phyloP scores from a whole-genome alignment of 2,888 invertebrate genomes.

The Onchidella celtica region DNA sequence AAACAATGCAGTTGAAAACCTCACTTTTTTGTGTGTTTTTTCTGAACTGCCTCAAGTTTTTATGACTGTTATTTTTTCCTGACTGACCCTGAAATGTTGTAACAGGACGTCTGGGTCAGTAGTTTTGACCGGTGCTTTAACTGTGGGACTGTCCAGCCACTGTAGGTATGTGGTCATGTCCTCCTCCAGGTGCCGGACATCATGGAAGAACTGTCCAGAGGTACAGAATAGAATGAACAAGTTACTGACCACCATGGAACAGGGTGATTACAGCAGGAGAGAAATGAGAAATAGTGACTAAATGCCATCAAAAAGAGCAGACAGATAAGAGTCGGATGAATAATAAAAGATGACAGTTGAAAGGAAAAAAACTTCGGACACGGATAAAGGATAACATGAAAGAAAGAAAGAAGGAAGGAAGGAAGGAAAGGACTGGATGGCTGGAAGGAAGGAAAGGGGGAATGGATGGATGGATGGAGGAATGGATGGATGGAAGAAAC shows the following conservation, averaged over 20 bases:
- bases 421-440: not conserved
- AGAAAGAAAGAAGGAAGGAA: not conserved
- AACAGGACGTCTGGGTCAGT: conserved; percentile 66
- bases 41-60: not conserved
- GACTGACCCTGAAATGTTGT: conserved; percentile 65
- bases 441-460: not conserved
- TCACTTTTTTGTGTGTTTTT: no score
- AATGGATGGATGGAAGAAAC: not conserved
- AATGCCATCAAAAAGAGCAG: no score
- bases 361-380: no score
- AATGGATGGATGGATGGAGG: not conserved
- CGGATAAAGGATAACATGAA: no score
- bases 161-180: conserved; percentile 68
- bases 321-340: no score
- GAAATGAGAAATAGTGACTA: no score
- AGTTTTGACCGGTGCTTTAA: conserved; percentile 64
- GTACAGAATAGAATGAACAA: not conserved
- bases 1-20: no score
- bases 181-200: conserved; percentile 66
- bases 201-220: conserved; percentile 68
- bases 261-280: not conserved
- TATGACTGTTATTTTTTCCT: not conserved
- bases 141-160: conserved; percentile 67
- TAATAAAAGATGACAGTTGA: no score
- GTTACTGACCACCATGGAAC: not conserved